A percentile compares a stretch with the other conserved stretches of the same genome.
Evolutionary conservation across 2,888 invertebrate species (phyloP).

Genomic region (Adineta ricciae): DNA sequence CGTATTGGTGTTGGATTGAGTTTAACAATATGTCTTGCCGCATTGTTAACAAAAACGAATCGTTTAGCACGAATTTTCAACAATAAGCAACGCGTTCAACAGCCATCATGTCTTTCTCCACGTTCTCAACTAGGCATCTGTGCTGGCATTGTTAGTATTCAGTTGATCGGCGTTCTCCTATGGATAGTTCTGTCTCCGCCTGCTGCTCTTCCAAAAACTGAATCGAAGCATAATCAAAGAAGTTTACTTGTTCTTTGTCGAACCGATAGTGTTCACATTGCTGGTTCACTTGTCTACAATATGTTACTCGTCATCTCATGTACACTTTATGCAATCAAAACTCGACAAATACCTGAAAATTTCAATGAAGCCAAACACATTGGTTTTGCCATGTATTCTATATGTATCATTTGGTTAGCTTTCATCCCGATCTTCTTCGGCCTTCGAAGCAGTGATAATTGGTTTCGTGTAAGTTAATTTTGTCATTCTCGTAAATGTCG

Average conservation of each 20-base stretch:
- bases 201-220: conserved; percentile 18
- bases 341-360: conserved; percentile 61
- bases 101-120: conserved; percentile 66
- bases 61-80: conserved; percentile 63
- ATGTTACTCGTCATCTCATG: conserved; percentile 59
- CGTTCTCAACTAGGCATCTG: conserved; percentile 65
- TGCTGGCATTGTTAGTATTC: conserved; percentile 58
- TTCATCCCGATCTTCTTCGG: conserved; percentile 50
- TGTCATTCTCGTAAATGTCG: no score
- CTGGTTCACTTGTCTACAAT: conserved; percentile 60
- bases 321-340: conserved; percentile 62
- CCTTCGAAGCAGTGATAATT: conserved; percentile 36
- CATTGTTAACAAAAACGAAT: conserved; percentile 65
- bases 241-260: conserved; percentile 59
- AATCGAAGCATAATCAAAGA: conserved; percentile 40
- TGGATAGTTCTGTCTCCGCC: conserved; percentile 35
- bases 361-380: conserved; percentile 63
- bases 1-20: conserved; percentile 62
- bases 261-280: conserved; percentile 59
- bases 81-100: conserved; percentile 57
- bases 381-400: conserved; percentile 64
- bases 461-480: conserved; percentile 18
- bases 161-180: conserved; percentile 50
- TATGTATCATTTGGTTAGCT: conserved; percentile 62
- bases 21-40: conserved; percentile 57